phyloP scores from a whole-genome alignment of 2,888 invertebrate genomes.

The Caenorhabditis doughertyi region DNA sequence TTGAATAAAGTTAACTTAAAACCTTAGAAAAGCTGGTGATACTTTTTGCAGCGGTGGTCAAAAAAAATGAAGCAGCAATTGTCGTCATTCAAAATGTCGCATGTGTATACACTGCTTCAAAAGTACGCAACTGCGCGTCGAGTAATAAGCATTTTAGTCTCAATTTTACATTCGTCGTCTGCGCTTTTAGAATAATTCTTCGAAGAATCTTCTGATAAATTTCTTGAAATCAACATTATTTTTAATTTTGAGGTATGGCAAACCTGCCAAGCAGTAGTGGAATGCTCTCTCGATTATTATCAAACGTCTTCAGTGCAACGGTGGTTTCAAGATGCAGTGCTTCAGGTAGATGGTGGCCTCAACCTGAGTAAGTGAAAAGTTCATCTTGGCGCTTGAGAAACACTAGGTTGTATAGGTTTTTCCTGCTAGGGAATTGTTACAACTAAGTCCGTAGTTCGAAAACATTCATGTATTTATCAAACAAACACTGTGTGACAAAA shows the following conservation, averaged over 20 bases:
- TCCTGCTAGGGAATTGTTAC: constrained; percentile 51
- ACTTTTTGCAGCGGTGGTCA: no score
- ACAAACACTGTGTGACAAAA: constrained; percentile 4
- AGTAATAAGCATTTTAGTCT: not conserved
- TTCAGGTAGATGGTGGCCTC: constrained; percentile 81
- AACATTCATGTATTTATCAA: not conserved
- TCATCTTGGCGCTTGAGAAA: constrained; percentile 27
- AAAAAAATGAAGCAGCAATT: not conserved
- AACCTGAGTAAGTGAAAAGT: constrained; percentile 77
- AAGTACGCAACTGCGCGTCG: constrained; percentile 31
- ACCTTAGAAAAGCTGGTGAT: not conserved
- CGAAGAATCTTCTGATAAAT: not conserved
- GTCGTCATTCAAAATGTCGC: constrained; percentile 37
- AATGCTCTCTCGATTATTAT: constrained; percentile 47
- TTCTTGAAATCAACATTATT: not conserved
- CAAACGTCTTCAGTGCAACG: constrained; percentile 47
- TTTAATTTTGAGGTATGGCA: constrained; percentile 43
- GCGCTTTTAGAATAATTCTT: not conserved
- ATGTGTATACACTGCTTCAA: constrained; percentile 32
- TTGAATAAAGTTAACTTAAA: no score
- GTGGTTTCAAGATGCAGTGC: constrained; percentile 64
- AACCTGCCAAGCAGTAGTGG: constrained; percentile 56
- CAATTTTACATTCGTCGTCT: not conserved
- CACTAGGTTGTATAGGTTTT: not conserved
- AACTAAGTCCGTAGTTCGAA: constrained; percentile 34